Evolutionary conservation across 2,888 invertebrate species (phyloP), one percentile per base, ranked within the genome.

Genomic region (Drosophila melanocephala): DNA sequence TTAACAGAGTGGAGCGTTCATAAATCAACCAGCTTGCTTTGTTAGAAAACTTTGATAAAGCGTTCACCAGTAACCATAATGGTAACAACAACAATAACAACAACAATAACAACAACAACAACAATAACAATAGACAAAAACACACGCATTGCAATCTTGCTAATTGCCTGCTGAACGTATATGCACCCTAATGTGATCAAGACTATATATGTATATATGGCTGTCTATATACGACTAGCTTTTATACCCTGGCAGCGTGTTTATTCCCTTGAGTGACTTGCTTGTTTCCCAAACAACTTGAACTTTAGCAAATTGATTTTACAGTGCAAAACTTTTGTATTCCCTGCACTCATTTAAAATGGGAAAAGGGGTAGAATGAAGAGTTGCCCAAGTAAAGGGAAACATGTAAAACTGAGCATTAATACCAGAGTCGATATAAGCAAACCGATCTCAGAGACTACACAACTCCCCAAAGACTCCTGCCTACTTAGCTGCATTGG

Each of bases 31-130:
- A 66, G 81, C 70, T 72, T 75, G 81, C 83, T 81, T 82, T 87
- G 90, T 88, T 90, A 78, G 79, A 89, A 84, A 90, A 90, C 74
- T 87, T 87, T 88, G 89, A 90, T 90, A 89, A 90, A 89, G 79
- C 89, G 87, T 86, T 88, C 83, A 86, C 72, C 90, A 83, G 70
- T 50, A 65, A 83, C 83, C 72, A 73, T 26, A 47, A 47, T 42
- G 10, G 61, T 63, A 64, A 51, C 50, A 51, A 66, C 47, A 55
- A 26, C 22, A 55, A 26, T 22, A 56, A 35, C 64, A 64, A 79
- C 75, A 72, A 65, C 22, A 19, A 56, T 58, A 28, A 28, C 26
- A 28, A 4, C 0, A 28, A 28, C 4, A 65, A 47, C 42, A 37
- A 68, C 47, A 52, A 22, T 14, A 37, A 22, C 16, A 33, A 37